Conservation (phyloP, 2,797 vertebrate genomes). For the Pseudomugil tenellus region DNA sequence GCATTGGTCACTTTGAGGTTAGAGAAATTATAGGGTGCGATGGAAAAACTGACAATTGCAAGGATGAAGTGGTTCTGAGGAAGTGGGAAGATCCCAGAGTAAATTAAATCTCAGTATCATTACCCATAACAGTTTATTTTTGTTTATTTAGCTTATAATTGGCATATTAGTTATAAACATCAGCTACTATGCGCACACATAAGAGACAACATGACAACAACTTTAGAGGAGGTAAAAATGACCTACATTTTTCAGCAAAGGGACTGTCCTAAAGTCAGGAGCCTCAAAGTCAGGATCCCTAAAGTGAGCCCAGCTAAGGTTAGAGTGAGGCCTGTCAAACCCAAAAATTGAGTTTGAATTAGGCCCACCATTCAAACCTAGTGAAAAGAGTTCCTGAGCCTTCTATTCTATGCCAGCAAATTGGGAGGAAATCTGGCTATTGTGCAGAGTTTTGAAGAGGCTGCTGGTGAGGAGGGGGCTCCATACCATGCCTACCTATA, state of each 20-base stretch:
- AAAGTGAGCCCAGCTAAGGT: conserved; percentile 85
- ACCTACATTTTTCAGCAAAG: conserved; percentile 67
- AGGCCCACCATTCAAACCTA: conserved; percentile 89
- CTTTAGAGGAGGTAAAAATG: conserved; percentile 63
- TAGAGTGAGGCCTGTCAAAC: conserved; percentile 87
- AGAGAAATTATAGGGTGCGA: conserved; percentile 30
- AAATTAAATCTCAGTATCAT: conserved; percentile 41
- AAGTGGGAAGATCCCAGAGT: conserved; percentile 36
- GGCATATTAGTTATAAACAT: conserved; percentile 43
- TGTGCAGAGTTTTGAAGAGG: conserved; percentile 89
- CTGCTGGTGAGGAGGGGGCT: conserved; percentile 76
- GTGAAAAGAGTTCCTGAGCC: conserved; percentile 88
- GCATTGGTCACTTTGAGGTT: conserved; percentile 53
- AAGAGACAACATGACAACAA: conserved; percentile 24
- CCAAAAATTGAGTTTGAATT: conserved; percentile 90
- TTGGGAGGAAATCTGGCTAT: conserved; percentile 92
- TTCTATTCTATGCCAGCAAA: conserved; percentile 89
- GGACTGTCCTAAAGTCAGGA: conserved; percentile 91
- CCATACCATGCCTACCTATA: conserved; percentile 88
- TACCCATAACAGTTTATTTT: conserved; percentile 28
- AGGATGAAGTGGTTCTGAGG: conserved; percentile 30
- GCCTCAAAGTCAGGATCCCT: conserved; percentile 88
- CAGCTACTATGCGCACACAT: conserved; percentile 36
- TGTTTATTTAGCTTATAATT: conserved; percentile 20
- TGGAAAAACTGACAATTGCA: conserved; percentile 45